Evolutionary conservation across 2,888 invertebrate species (phyloP), one percentile per base, ranked within the genome.

Genomic region (Ptychoptera albimana): DNA sequence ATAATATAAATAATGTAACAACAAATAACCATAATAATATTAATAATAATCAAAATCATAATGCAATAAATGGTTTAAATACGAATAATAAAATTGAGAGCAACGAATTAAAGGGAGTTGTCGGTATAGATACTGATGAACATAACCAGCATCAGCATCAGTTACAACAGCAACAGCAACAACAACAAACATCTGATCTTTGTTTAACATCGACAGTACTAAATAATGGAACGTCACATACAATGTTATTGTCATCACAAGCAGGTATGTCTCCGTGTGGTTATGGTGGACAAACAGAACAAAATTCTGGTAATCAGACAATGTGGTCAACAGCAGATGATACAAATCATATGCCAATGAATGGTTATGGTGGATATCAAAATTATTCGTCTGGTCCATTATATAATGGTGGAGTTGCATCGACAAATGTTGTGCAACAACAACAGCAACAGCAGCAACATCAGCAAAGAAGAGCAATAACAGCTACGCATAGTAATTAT

Each of bases 251-350:
- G 15, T n/a, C 42, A n/a, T 35, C 42, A 8, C n/a, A 16, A 16
- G 23, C 14, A 34, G 42, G 42, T 16, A 31, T 15, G n/a, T 40
- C n/a, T 31, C 15, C 15, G 15, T 15, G 34, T 34, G 42, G 42
- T 16, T 10, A 14, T 15, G 34, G 34, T 35, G 34, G 35, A 4
- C 35, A 34, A 16, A 30, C 30, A 10, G 15, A 42, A 16, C 34
- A 23, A 23, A 23, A 42, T 42, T 30, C 42, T 12, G 42, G 42
- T 23, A 23, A 23, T 23, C 12, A 12, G 3, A 14, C 48, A 29
- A 43, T 50, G 37, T 51, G 51, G 51, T 48, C 50, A 29, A 50
- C 48, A 8, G 47, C 46, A 30, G 51, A 52, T 44, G 52, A 51
- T 43, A 34, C 42, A n/a, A 30, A 46, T 42, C 48, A 51, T 42